Evolutionary conservation across 2,113 vertebrate species (phyloP).

Genomic region (Anarrhichthys ocellatus): DNA sequence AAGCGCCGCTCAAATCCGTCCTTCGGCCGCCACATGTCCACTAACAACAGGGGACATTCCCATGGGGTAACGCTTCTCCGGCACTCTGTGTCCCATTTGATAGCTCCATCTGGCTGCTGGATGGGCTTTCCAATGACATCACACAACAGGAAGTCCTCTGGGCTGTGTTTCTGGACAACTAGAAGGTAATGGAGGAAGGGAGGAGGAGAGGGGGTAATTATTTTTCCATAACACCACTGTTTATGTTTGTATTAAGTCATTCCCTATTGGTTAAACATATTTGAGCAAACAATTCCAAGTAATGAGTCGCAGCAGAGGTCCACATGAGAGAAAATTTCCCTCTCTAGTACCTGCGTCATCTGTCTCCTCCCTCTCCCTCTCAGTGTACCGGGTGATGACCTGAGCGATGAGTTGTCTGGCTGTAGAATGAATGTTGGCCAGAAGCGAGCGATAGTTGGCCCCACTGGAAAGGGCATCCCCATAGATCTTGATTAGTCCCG

Average conservation of each 20-base stretch:
- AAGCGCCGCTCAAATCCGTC: constrained; percentile 91
- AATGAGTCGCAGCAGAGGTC: constrained; percentile 49
- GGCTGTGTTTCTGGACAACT: constrained; percentile 84
- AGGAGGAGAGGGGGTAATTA: constrained; percentile 42
- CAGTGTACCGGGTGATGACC: constrained; percentile 86
- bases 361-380: constrained; percentile 82
- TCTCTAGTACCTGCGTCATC: constrained; percentile 80
- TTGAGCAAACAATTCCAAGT: constrained; percentile 46
- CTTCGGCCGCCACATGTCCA: constrained; percentile 94
- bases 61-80: constrained; percentile 88
- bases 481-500: constrained; percentile 87
- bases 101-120: constrained; percentile 81
- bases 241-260: constrained; percentile 66
- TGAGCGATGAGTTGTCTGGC: constrained; percentile 84
- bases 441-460: constrained; percentile 86
- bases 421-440: constrained; percentile 83
- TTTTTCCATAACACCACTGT: constrained; percentile 60
- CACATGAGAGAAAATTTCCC: constrained; percentile 51
- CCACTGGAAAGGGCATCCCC: constrained; percentile 85
- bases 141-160: constrained; percentile 87
- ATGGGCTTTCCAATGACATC: constrained; percentile 88
- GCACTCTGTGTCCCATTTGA: constrained; percentile 88
- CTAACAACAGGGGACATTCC: constrained; percentile 90
- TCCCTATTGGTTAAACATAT: constrained; percentile 35
- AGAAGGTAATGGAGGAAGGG: constrained; percentile 69